Conservation (phyloP, 2,113 vertebrate species). For the Rhynchopsitta pachyrhyncha region DNA sequence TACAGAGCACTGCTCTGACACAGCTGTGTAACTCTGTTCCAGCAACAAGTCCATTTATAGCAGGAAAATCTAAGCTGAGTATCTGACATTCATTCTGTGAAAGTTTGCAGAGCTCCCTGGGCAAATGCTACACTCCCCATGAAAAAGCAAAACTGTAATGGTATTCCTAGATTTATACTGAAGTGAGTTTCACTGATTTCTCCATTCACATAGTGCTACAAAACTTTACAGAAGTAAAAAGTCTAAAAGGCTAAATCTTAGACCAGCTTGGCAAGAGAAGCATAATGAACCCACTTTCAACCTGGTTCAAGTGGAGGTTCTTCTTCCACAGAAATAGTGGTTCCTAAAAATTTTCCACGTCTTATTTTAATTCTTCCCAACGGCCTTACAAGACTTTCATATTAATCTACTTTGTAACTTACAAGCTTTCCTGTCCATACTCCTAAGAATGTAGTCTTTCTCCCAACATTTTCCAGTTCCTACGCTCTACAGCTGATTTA, state of each 20-base stretch:
- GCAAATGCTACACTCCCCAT: conserved; percentile 82
- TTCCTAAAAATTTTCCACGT: not conserved
- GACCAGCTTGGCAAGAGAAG: not conserved
- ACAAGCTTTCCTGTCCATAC: not conserved
- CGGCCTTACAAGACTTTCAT: not conserved
- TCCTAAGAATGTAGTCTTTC: not conserved
- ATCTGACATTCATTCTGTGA: conserved; percentile 74
- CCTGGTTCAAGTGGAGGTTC: not conserved
- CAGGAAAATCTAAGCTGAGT: conserved; percentile 70
- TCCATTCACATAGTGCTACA: conserved; percentile 80
- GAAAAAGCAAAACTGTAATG: conserved; percentile 81
- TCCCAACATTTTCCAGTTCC: not conserved
- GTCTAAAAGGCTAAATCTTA: not conserved
- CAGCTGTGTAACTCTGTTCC: not conserved
- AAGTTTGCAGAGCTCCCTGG: conserved; percentile 80
- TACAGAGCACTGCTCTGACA: not conserved
- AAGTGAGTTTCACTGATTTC: conserved; percentile 74
- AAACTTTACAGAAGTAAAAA: not conserved
- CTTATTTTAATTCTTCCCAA: not conserved
- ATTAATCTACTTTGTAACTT: not conserved
- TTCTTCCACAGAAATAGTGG: rapidly evolving
- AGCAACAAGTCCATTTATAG: not conserved
- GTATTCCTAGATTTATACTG: conserved; percentile 75
- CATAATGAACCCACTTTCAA: not conserved
- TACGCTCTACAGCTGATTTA: not conserved